Base-by-base conservation (phyloP, 1,140 invertebrate genomes). In the Muscidifurax raptorellus region DNA sequence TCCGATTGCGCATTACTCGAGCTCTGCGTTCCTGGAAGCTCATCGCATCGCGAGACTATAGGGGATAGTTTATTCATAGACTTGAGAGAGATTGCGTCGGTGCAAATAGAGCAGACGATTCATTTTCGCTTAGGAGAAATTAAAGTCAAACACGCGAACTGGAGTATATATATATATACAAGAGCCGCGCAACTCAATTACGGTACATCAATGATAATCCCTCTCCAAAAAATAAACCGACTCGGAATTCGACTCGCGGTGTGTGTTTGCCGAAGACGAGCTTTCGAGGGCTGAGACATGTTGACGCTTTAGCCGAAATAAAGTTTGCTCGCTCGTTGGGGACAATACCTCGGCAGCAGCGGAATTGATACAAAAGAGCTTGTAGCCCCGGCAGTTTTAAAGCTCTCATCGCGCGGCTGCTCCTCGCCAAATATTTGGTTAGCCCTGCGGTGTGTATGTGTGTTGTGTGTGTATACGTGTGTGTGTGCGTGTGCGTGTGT, bases 391-490 rank as follows among this genome's bases (percentile, higher is more conserved):
- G 25, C 66, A 5, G 66, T 69, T 90, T 91, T 89, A 89, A 90
- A 90, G 89, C 88, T 86, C 83, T 86, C 82, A n/a, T n/a, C n/a
- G n/a, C n/a, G n/a, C 85, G 87, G 87, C 86, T 86, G 86, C 77
- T 83, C 71, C 27, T 91, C 82, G 86, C 87, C 90, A 93, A 93
- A 93, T 93, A 93, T 93, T 93, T 93, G 91, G 88, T 91, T 90
- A 92, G 90, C 52, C 52, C 52, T 89, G 89, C 88, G 88, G 89
- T 84, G 88, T n/a, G n/a, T n/a, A n/a, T n/a, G n/a, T n/a, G n/a
- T n/a, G n/a, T n/a, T n/a, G n/a, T n/a, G n/a, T n/a, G n/a, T n/a
- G n/a, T n/a, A n/a, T n/a, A n/a, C n/a, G n/a, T n/a, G n/a, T n/a
- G n/a, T n/a, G n/a, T n/a, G n/a, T n/a, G n/a, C n/a, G n/a, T n/a